A percentile compares a stretch with the other conserved stretches of the same genome.
Conservation (phyloP, 2,888 invertebrate genomes). For the Drosophila nr. medialis region DNA sequence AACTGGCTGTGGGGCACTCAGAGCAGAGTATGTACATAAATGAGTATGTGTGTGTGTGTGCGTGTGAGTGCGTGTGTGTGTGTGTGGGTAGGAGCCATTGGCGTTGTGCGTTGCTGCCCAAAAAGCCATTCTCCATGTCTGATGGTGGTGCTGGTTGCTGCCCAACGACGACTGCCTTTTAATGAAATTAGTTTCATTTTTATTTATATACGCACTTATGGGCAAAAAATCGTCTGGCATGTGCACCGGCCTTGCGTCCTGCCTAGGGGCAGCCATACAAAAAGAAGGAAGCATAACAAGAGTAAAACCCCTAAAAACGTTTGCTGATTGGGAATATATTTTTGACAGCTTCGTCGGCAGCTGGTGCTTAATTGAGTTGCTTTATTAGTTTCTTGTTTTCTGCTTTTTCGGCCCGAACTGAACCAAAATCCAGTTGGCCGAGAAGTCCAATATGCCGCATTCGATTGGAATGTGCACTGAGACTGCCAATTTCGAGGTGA, state of each 20-base stretch:
- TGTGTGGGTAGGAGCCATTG: neutral
- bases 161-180: constrained; percentile 44
- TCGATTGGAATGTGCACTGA: constrained; percentile 10
- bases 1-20: constrained; percentile 1
- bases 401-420: constrained; percentile 25
- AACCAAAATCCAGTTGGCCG: constrained; percentile 9
- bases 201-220: constrained; percentile 47
- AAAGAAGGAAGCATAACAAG: constrained; percentile 10
- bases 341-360: constrained; percentile 35
- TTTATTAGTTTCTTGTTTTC: constrained; percentile 59
- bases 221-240: constrained; percentile 28
- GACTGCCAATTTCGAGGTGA: constrained; percentile 1
- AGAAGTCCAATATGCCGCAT: constrained; percentile 32
- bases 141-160: constrained; percentile 8
- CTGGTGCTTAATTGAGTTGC: constrained; percentile 72
- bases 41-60: neutral
- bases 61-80: neutral
- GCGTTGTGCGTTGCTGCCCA: constrained; percentile 14
- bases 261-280: constrained; percentile 49
- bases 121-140: constrained; percentile 16
- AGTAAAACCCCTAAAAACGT: constrained; percentile 35
- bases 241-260: constrained; percentile 3
- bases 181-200: constrained; percentile 71
- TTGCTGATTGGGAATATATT: constrained; percentile 46
- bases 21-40: neutral